Evolutionary conservation across 2,888 invertebrate species (phyloP).

Genomic region (Caenorhabditis panamensis): DNA sequence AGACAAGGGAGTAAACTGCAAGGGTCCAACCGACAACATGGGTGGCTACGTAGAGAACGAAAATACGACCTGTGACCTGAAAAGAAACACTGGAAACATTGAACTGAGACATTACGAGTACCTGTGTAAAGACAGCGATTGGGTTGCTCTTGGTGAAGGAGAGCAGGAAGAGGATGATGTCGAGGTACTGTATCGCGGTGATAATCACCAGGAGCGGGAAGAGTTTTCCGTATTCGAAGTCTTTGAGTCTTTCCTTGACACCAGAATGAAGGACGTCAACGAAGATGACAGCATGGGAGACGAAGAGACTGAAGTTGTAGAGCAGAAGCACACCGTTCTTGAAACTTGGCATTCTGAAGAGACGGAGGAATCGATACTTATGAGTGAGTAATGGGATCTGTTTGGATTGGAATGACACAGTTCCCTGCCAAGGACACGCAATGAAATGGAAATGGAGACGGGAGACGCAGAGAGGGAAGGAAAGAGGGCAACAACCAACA

Average conservation of each 20-base stretch:
- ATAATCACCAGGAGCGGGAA: conserved; percentile 19
- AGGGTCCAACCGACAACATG: conserved; percentile 10
- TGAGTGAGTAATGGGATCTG: background rate
- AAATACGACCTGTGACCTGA: conserved; percentile 61
- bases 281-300: conserved; percentile 13
- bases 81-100: conserved; percentile 18
- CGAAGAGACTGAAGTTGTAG: conserved; percentile 23
- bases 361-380: background rate
- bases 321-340: conserved; percentile 30
- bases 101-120: conserved; percentile 2
- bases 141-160: conserved; percentile 35
- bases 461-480: conserved; percentile 10
- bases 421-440: background rate
- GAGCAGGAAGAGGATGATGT: conserved; percentile 32
- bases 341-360: background rate
- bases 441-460: conserved; percentile 7
- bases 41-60: conserved; percentile 43
- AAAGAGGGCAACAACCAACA: background rate
- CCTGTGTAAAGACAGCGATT: conserved; percentile 26
- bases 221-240: conserved; percentile 5
- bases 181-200: conserved; percentile 57
- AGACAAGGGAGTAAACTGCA: conserved; percentile 30
- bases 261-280: background rate
- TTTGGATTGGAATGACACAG: background rate
- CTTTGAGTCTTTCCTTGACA: background rate